Base-by-base conservation (phyloP, 2,113 vertebrate genomes). In the Myrmecobius fasciatus region DNA sequence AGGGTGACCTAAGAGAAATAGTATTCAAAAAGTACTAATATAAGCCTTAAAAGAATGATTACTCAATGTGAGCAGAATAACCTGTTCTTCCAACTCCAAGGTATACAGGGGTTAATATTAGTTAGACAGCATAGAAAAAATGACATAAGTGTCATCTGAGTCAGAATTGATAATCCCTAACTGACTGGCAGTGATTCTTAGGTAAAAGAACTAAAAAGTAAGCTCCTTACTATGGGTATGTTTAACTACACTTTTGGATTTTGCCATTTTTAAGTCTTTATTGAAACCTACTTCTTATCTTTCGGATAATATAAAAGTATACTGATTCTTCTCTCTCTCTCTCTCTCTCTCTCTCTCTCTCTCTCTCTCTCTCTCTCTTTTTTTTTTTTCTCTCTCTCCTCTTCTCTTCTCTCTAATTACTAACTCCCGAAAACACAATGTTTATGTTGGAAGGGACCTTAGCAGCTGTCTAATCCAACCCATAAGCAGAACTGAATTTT, bases 31-130 rank as follows among this genome's bases (percentile, higher is more conserved):
- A 36, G 14, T 52, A 43, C 2, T 36, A 95, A 54, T 75, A 89
- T 1, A 94, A 48, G 3, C 67, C 75, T 95, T 75, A 49, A 28
- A 90, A 31, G 22, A 96, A 46, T 60, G 51, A 75, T 91, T 95
- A 93, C 88, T 92, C 90, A 90, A 11, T 5, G 67, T 8, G 89
- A 25, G 56, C 89, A 89, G 90, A 92, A 67, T 91, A 94, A 53
- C 46, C 75, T 51, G 46, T 26, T 43, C 52, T 25, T 2, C 25
- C 2, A 53, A n/a, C n/a, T 83, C 46, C 47, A 47, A n/a, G 14
- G 54, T 52, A 14, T 31, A 4, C 88, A 17, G 4, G 91, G 9
- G 9, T 3, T 25, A 25, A 7, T 12, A 28, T 12, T 46, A 60
- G 53, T 48, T 2, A 52, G n/a, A 20, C 6, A 94, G 52, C 25